Evolutionary conservation across 2,797 vertebrate genomes (phyloP).

Genomic region (Apodemus agrarius): DNA sequence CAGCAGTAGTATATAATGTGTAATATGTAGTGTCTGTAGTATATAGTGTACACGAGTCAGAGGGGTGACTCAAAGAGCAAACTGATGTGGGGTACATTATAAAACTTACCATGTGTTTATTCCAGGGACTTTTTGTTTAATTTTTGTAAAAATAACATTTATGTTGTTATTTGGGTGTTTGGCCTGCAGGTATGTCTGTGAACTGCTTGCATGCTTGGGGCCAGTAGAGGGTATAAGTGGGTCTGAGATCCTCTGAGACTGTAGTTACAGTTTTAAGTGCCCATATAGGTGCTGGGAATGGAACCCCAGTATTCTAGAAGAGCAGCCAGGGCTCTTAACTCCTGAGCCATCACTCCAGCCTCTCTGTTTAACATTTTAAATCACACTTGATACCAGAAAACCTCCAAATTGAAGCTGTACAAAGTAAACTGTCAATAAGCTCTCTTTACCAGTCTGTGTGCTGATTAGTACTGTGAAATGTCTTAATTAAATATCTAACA

Average conservation of each 20-base stretch:
- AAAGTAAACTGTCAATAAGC: background rate
- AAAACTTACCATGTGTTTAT: background rate
- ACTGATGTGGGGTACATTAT: background rate
- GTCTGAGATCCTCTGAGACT: background rate
- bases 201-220: background rate
- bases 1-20: background rate
- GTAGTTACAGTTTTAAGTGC: background rate
- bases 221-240: background rate
- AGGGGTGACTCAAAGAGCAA: background rate
- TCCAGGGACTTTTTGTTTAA: background rate
- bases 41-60: background rate
- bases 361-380: background rate
- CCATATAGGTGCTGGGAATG: background rate
- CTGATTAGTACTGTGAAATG: background rate
- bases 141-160: background rate
- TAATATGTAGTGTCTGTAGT: too few relatives aligned
- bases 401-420: background rate
- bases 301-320: background rate
- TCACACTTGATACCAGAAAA: background rate
- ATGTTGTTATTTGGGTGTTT: background rate
- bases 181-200: background rate
- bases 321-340: background rate
- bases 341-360: background rate
- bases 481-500: slow-evolving; percentile 35
- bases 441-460: background rate